Evolutionary conservation across 2,113 vertebrate species (phyloP).

Genomic region (Ceuthmochares aereus): DNA sequence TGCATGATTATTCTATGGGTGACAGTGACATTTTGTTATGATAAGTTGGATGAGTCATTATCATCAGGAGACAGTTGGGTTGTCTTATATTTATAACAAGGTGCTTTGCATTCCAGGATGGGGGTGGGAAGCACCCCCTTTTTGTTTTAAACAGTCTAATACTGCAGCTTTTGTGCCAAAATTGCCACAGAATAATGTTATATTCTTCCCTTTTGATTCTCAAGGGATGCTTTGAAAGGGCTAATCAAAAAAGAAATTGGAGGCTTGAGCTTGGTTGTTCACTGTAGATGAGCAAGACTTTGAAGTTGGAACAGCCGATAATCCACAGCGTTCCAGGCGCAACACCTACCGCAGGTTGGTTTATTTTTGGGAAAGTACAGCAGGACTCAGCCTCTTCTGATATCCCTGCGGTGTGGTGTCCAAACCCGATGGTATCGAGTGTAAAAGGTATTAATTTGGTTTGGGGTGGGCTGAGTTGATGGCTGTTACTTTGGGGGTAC

Average conservation of each 20-base stretch:
- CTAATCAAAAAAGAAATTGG: constrained; percentile 9
- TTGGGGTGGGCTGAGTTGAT: accelerated
- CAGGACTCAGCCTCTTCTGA: not conserved
- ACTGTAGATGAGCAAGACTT: not conserved
- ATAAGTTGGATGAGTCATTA: not conserved
- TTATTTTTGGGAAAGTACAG: not conserved
- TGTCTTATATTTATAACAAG: not conserved
- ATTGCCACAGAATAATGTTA: not conserved
- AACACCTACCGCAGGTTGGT: accelerated
- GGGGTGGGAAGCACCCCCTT: not conserved
- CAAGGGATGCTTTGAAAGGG: constrained; percentile 35
- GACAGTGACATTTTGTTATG: not conserved
- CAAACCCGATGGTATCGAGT: accelerated
- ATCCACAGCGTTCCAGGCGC: not conserved
- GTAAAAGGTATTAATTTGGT: accelerated
- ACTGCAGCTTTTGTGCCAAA: not conserved
- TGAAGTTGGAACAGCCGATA: not conserved
- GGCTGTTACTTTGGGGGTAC: accelerated
- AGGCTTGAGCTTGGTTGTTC: not conserved
- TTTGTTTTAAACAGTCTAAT: constrained; percentile 22
- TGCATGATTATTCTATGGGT: not conserved
- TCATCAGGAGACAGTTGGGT: not conserved
- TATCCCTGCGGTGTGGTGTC: accelerated
- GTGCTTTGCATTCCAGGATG: not conserved
- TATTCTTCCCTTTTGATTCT: not conserved